Percentiles rank a stretch among this genome's conserved stretches.
Conservation (phyloP, 2,888 invertebrate genomes). For the Cantharis rufa region DNA sequence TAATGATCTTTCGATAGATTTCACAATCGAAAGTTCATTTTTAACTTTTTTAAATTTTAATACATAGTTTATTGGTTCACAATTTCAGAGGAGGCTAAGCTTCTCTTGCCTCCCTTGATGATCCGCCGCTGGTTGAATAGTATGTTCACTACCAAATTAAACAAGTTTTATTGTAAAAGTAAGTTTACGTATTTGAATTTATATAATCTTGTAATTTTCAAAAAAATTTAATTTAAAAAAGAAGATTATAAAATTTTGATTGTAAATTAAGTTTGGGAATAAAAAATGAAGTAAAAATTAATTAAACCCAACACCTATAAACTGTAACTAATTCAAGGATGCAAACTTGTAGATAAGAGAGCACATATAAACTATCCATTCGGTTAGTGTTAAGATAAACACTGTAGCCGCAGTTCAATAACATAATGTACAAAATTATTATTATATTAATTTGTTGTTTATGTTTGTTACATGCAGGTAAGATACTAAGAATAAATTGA, state of each 20-base stretch:
- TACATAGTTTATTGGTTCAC: too few species aligned
- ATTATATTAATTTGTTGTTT: neutral
- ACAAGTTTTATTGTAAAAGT: neutral
- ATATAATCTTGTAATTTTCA: neutral
- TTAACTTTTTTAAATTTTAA: too few species aligned
- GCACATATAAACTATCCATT: neutral
- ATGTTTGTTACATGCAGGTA: neutral
- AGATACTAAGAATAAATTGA: neutral
- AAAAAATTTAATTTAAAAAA: neutral
- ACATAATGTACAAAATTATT: neutral
- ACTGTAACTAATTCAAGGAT: conserved; percentile 16
- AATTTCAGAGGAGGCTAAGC: too few species aligned
- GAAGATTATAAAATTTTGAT: neutral
- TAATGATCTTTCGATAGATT: too few species aligned
- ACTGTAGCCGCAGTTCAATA: neutral
- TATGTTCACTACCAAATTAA: neutral
- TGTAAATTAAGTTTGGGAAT: neutral
- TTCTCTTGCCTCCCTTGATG: too few species aligned
- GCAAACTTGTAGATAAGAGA: neutral
- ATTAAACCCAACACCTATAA: conserved; percentile 2
- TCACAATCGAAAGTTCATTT: too few species aligned
- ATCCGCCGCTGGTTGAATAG: too few species aligned
- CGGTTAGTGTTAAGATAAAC: neutral
- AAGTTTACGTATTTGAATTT: neutral
- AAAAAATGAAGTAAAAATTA: neutral